Evolutionary conservation across 2,888 invertebrate species (phyloP).

Genomic region (Malthinus seriepunctatus): DNA sequence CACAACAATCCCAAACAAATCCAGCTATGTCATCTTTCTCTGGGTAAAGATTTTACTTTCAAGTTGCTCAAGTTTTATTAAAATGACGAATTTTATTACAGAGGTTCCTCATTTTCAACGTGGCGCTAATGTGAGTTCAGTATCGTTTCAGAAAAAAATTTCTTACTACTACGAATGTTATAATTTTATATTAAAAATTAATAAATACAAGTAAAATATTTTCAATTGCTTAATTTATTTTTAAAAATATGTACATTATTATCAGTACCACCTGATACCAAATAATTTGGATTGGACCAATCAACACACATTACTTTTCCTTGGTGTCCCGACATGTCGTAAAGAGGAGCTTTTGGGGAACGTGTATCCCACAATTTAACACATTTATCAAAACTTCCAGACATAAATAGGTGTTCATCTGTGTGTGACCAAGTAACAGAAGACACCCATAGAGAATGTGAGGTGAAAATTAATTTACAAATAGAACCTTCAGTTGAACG

Average conservation of each 20-base stretch:
- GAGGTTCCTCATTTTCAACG: slow-evolving; percentile 50
- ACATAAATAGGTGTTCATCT: slow-evolving; percentile 83
- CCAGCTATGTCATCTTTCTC: slow-evolving; percentile 47
- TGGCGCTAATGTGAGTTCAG: slow-evolving; percentile 45
- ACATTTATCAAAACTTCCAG: slow-evolving; percentile 88
- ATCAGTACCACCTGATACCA: slow-evolving; percentile 92
- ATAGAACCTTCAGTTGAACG: slow-evolving; percentile 84
- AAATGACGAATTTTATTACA: slow-evolving; percentile 10
- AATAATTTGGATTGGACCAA: slow-evolving; percentile 85
- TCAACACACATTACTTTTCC: slow-evolving; percentile 92
- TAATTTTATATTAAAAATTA: background rate
- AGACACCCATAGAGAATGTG: slow-evolving; percentile 92
- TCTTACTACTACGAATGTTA: background rate
- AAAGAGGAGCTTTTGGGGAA: slow-evolving; percentile 89
- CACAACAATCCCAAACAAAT: slow-evolving; percentile 57
- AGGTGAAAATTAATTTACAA: slow-evolving; percentile 85
- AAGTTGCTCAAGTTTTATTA: background rate
- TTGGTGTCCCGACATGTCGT: slow-evolving; percentile 90
- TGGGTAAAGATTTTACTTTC: slow-evolving; percentile 41
- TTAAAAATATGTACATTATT: slow-evolving; percentile 90
- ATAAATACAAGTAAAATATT: background rate
- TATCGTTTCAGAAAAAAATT: background rate
- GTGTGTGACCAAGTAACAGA: slow-evolving; percentile 86
- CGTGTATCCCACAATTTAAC: slow-evolving; percentile 96
- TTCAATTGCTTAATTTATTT: slow-evolving; percentile 35